Percentiles rank a stretch among this genome's conserved stretches.
These are phyloP conservation scores for Vombatus ursinus DNA, from an alignment of 2,113 vertebrate genomes.

Conservation along the genomic window DNA sequence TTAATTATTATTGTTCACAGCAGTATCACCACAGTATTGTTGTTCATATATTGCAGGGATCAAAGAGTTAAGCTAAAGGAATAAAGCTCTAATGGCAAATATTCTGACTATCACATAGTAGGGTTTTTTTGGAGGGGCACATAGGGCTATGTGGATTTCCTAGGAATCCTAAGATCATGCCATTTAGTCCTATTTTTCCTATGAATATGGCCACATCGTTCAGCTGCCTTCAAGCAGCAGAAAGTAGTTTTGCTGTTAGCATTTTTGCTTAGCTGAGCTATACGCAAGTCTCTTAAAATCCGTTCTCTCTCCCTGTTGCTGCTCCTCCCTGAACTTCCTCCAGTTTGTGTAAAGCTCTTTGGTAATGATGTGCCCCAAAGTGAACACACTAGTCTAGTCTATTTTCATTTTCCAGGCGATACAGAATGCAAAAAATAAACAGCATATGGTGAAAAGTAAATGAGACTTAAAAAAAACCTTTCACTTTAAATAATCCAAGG, in stretches of 20 bases:
- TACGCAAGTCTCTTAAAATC: constrained; percentile 26
- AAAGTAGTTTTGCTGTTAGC: constrained; percentile 1
- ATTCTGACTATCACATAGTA: constrained; percentile 32
- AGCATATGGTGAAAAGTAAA: constrained; percentile 76
- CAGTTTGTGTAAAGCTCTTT: constrained; percentile 44
- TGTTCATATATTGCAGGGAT: neutral
- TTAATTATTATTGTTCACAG: neutral
- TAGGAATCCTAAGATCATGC: constrained; percentile 23
- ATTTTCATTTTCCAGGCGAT: constrained; percentile 65
- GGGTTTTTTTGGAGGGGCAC: neutral
- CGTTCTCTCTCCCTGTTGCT: constrained; percentile 24
- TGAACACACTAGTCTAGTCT: constrained; percentile 52
- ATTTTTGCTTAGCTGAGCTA: constrained; percentile 25
- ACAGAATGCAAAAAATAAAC: constrained; percentile 69
- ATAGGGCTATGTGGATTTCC: neutral
- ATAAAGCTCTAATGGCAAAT: constrained; percentile 15
- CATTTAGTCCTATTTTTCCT: constrained; percentile 10
- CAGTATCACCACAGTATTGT: constrained; percentile 9
- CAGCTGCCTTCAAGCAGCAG: neutral
- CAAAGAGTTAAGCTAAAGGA: constrained; percentile 34
- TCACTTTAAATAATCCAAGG: constrained; percentile 74
- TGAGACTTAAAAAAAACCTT: constrained; percentile 69
- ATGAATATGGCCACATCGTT: neutral
- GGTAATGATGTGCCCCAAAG: constrained; percentile 35
- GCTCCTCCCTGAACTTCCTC: constrained; percentile 51